Percentiles rank a stretch among this genome's conserved stretches.
phyloP scores from a whole-genome alignment of 1,140 invertebrate species.

The Atta cephalotes region DNA sequence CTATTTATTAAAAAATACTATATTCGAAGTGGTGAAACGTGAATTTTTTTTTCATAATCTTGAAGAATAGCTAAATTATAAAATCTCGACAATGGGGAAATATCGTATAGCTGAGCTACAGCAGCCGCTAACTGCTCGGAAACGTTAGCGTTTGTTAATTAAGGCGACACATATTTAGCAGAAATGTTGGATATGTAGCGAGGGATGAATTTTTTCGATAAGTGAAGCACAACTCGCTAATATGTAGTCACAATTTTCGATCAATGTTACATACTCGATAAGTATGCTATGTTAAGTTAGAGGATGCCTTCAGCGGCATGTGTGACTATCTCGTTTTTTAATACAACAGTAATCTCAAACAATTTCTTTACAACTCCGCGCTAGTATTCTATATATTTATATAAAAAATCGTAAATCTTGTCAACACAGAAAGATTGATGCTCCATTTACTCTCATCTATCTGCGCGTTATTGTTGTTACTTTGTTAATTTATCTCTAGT shows the following conservation, averaged over 20 bases:
- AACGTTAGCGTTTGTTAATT: constrained; percentile 16
- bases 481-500: constrained; percentile 34
- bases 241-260: neutral
- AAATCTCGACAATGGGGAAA: neutral
- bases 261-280: neutral
- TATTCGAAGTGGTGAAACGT: constrained; percentile 22
- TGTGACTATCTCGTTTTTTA: constrained; percentile 15
- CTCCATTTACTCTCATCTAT: constrained; percentile 1
- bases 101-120: constrained; percentile 31
- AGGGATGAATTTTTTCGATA: neutral
- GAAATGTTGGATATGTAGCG: constrained; percentile 17
- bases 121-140: neutral
- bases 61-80: constrained; percentile 32
- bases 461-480: constrained; percentile 10
- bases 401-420: constrained; percentile 43
- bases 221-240: constrained; percentile 8
- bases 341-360: constrained; percentile 55
- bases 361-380: constrained; percentile 42
- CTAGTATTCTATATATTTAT: constrained; percentile 43
- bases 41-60: neutral
- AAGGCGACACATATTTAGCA: constrained; percentile 22
- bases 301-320: constrained; percentile 4
- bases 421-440: constrained; percentile 44
- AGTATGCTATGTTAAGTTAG: constrained; percentile 35
- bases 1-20: constrained; percentile 61